phyloP scores from a whole-genome alignment of 2,113 vertebrate genomes.

The Nesoenas mayeri region DNA sequence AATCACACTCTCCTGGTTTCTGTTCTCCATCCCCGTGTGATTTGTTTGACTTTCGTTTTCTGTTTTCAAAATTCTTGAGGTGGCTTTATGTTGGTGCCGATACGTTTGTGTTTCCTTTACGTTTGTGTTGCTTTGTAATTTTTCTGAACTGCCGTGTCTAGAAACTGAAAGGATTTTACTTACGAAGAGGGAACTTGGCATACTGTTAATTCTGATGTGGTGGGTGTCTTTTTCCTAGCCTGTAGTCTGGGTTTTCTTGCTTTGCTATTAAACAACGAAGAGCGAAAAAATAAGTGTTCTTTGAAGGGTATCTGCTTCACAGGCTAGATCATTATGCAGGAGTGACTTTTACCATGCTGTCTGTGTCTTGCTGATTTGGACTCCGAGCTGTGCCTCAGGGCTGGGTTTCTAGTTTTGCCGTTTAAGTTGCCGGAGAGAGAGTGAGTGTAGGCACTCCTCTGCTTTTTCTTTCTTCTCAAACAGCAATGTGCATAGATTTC shows the following conservation, averaged over 20 bases:
- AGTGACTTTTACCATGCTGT: not conserved
- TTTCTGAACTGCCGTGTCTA: not conserved
- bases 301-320: not conserved
- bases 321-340: not conserved
- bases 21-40: not conserved
- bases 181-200: fast-evolving
- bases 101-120: not conserved
- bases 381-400: not conserved
- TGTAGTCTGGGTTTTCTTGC: not conserved
- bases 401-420: not conserved
- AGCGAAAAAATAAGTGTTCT: not conserved
- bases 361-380: not conserved
- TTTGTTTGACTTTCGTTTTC: not conserved
- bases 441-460: fast-evolving
- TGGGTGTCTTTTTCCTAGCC: not conserved
- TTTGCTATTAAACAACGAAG: not conserved
- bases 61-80: not conserved
- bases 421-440: not conserved
- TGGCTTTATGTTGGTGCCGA: not conserved
- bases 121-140: not conserved
- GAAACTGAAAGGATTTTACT: not conserved
- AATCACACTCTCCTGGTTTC: not conserved
- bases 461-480: not conserved
- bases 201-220: not conserved
- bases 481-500: not conserved